These are phyloP conservation scores for Pycnomerus fuliginosus DNA, from an alignment of 2,888 invertebrate species.

Conservation along the genomic window DNA sequence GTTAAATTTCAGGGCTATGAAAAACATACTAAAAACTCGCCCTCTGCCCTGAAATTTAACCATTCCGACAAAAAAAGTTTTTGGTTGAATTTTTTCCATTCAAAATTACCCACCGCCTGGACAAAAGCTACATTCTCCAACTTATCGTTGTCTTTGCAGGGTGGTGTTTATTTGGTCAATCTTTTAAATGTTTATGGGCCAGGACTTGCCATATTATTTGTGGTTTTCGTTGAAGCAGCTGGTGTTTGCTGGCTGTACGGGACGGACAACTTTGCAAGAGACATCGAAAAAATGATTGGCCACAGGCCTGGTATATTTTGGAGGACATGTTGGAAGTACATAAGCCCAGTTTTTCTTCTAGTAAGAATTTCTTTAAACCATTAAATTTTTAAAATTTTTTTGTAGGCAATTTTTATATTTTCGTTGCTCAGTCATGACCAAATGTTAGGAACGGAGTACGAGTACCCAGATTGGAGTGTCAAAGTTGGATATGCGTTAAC, in stretches of 20 bases:
- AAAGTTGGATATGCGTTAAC: conserved; percentile 81
- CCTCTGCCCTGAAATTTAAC: too few species aligned
- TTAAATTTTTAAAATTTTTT: conserved; percentile 18
- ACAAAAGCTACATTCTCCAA: too few species aligned
- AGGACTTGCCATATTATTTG: conserved; percentile 82
- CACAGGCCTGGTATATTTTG: conserved; percentile 76
- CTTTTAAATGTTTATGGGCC: conserved; percentile 87
- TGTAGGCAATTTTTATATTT: conserved; percentile 77
- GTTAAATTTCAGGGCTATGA: too few species aligned
- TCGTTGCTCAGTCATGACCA: conserved; percentile 79
- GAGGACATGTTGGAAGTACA: conserved; percentile 83
- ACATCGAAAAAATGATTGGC: conserved; percentile 83
- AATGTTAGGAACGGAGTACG: conserved; percentile 72
- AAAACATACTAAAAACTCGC: too few species aligned
- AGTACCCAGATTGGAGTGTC: conserved; percentile 80
- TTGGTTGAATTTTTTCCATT: too few species aligned
- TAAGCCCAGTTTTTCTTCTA: conserved; percentile 81
- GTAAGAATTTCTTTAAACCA: conserved; percentile 53
- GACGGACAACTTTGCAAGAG: conserved; percentile 75
- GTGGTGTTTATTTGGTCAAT: conserved; percentile 84
- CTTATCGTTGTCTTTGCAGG: conserved; percentile 61
- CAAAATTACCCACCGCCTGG: too few species aligned
- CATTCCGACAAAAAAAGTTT: too few species aligned
- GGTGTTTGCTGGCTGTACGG: conserved; percentile 91
- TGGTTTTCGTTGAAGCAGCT: conserved; percentile 88